These are phyloP conservation scores for Fratercula arctica DNA, from an alignment of 2,797 vertebrate genomes.

Conservation along the genomic window DNA sequence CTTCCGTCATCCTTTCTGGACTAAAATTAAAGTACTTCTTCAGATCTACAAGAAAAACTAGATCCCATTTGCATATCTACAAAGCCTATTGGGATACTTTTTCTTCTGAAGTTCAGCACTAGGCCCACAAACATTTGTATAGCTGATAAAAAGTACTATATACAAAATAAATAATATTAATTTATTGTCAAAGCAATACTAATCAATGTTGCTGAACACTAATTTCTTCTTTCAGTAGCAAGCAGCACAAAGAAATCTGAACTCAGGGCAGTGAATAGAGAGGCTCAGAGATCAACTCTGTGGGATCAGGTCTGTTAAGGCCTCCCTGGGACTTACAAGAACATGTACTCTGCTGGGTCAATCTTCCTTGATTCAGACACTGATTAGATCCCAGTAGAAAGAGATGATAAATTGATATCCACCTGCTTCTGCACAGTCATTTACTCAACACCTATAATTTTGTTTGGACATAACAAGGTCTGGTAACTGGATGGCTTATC, in stretches of 20 bases:
- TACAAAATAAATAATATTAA: not conserved
- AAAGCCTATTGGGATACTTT: not conserved
- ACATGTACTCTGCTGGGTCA: not conserved
- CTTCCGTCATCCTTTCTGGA: not conserved
- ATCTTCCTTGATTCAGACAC: not conserved
- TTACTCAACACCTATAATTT: not conserved
- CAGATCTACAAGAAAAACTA: not conserved
- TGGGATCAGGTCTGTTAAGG: not conserved
- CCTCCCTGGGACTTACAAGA: not conserved
- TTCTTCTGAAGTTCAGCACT: not conserved
- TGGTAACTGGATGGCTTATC: not conserved
- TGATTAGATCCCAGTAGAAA: not conserved
- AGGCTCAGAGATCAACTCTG: not conserved
- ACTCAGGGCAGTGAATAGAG: not conserved
- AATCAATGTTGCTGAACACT: not conserved
- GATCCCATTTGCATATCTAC: not conserved
- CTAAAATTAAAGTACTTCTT: not conserved
- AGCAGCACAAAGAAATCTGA: not conserved
- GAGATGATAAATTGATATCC: not conserved
- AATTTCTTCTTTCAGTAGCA: not conserved
- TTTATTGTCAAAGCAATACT: not conserved
- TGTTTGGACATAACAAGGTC: not conserved
- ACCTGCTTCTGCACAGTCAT: not conserved
- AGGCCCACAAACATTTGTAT: not conserved
- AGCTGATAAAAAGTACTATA: not conserved